phyloP scores from a whole-genome alignment of 2,888 invertebrate species.

The Amblyjoppa fuscipennis region DNA sequence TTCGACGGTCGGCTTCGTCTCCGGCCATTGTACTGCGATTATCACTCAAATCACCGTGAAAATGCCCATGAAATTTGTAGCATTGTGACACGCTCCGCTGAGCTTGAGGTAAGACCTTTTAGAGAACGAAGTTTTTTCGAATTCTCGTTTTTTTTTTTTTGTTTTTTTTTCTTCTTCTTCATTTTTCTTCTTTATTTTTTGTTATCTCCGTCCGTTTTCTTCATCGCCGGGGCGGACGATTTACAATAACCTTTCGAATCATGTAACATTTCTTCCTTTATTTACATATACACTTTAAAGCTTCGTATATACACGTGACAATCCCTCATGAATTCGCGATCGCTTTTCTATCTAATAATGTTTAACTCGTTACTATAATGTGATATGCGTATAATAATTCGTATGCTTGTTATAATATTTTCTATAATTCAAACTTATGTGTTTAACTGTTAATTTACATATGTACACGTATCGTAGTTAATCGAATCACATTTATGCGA shows the following conservation, averaged over 20 bases:
- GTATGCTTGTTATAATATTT: slow-evolving; percentile 35
- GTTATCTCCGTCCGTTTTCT: not conserved
- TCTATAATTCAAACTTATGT: slow-evolving; percentile 28
- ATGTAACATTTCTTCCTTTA: slow-evolving; percentile 56
- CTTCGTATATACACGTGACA: slow-evolving; percentile 44
- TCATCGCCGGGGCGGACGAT: not conserved
- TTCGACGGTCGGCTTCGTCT: slow-evolving; percentile 67
- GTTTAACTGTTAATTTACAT: slow-evolving; percentile 57
- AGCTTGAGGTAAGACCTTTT: slow-evolving; percentile 56
- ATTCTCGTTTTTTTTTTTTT: slow-evolving; percentile 1
- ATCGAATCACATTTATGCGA: slow-evolving; percentile 35
- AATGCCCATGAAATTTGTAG: slow-evolving; percentile 80
- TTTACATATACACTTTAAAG: slow-evolving; percentile 58
- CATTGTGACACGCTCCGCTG: slow-evolving; percentile 74
- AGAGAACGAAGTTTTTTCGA: slow-evolving; percentile 23
- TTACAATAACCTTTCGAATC: slow-evolving; percentile 19
- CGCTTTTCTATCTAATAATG: slow-evolving; percentile 37
- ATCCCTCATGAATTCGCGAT: slow-evolving; percentile 23
- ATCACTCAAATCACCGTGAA: slow-evolving; percentile 83
- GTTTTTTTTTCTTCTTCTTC: too few relatives aligned
- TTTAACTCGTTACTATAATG: slow-evolving; percentile 49
- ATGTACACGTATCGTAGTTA: slow-evolving; percentile 42
- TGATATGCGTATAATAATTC: slow-evolving; percentile 5
- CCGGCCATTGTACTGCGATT: slow-evolving; percentile 81
- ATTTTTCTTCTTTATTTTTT: not conserved